These are phyloP conservation scores for Morinoia aosen DNA, from an alignment of 2,888 invertebrate species.

Conservation along the genomic window DNA sequence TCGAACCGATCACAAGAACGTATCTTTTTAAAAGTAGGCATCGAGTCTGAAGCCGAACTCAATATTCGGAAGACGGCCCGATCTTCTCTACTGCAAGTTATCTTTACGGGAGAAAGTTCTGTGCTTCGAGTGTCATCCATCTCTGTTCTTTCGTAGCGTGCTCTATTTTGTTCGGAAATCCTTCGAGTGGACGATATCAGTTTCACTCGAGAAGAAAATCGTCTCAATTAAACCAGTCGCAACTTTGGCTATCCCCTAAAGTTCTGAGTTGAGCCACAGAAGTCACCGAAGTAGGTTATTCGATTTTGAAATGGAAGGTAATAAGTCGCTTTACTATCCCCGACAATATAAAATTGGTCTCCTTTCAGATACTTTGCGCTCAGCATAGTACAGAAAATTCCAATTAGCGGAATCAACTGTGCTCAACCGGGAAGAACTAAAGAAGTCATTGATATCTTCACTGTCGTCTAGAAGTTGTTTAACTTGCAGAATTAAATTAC, in stretches of 20 bases:
- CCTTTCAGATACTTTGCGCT: neutral
- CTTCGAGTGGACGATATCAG: slow-evolving; percentile 34
- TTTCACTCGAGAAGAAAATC: slow-evolving; percentile 48
- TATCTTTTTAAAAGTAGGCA: neutral
- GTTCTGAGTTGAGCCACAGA: slow-evolving; percentile 35
- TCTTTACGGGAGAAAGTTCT: slow-evolving; percentile 32
- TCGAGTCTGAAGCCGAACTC: neutral
- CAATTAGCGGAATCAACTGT: slow-evolving; percentile 5
- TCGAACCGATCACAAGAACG: neutral
- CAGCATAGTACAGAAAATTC: neutral
- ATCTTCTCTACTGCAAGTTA: slow-evolving; percentile 16
- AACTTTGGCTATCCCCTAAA: slow-evolving; percentile 31
- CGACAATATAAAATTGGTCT: neutral
- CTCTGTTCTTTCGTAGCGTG: slow-evolving; percentile 20
- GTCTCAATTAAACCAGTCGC: slow-evolving; percentile 35
- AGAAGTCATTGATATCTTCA: neutral
- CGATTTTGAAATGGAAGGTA: slow-evolving; percentile 33
- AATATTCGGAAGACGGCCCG: neutral
- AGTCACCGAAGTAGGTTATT: slow-evolving; percentile 23
- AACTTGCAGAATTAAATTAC: neutral
- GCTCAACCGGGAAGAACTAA: neutral
- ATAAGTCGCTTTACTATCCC: neutral
- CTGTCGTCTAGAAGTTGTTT: neutral
- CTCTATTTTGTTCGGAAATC: slow-evolving; percentile 20
- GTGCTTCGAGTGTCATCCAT: slow-evolving; percentile 6